phyloP scores from a whole-genome alignment of 2,113 vertebrate genomes.

The Actenoides lindsayi region DNA sequence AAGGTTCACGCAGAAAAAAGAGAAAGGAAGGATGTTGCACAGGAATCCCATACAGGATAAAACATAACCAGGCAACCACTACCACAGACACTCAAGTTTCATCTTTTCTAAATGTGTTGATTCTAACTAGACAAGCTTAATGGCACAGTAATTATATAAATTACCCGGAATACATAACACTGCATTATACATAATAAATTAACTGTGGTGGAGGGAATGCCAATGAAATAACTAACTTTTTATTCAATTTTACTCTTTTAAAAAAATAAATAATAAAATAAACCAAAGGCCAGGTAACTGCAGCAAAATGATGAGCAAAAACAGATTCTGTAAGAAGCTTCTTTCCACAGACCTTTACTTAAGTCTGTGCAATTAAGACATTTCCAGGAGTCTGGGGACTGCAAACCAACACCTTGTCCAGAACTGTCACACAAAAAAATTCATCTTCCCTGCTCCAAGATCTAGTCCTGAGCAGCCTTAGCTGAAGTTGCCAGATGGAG shows the following conservation, averaged over 20 bases:
- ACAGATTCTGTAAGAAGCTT: background rate
- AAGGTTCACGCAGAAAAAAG: background rate
- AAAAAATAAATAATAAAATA: background rate
- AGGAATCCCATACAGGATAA: background rate
- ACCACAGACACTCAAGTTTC: background rate
- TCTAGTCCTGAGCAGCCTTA: background rate
- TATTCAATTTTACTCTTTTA: background rate
- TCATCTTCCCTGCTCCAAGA: background rate
- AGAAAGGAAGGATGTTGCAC: background rate
- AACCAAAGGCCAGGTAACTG: background rate
- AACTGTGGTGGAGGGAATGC: background rate
- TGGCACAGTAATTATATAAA: slow-evolving; percentile 39
- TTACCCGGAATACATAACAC: slow-evolving; percentile 32
- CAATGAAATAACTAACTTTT: background rate
- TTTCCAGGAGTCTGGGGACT: background rate
- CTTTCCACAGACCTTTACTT: background rate
- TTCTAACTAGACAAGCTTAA: slow-evolving; percentile 37
- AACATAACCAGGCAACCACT: slow-evolving; percentile 6
- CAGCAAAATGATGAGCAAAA: background rate
- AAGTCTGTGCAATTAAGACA: background rate
- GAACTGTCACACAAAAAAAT: background rate
- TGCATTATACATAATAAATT: slow-evolving; percentile 16
- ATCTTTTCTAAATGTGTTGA: slow-evolving; percentile 32
- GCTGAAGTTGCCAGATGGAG: background rate
- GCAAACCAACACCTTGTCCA: background rate